phyloP scores from a whole-genome alignment of 2,113 vertebrate species.

The Myotis davidii region DNA sequence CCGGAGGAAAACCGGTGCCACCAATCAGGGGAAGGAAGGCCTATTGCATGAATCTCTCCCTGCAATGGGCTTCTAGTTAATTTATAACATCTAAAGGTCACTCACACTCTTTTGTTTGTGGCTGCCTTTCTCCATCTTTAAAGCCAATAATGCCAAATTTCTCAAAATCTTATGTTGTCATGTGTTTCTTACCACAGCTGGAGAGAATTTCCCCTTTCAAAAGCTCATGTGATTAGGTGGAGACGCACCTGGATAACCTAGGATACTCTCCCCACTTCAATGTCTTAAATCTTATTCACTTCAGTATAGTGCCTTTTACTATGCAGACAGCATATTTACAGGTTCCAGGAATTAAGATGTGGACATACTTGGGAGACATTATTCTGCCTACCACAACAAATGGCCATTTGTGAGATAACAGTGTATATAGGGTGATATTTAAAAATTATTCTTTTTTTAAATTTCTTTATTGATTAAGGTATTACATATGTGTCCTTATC shows the following conservation, averaged over 20 bases:
- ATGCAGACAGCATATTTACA: neutral
- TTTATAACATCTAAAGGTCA: neutral
- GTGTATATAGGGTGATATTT: neutral
- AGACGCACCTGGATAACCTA: neutral
- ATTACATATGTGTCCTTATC: no score
- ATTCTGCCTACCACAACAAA: neutral
- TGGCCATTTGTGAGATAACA: neutral
- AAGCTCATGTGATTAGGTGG: neutral
- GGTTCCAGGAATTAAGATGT: neutral
- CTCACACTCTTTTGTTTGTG: neutral
- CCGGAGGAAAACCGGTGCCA: no score
- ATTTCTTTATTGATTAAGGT: no score
- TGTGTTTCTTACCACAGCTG: neutral
- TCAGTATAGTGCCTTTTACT: neutral
- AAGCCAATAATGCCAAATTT: neutral
- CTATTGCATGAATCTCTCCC: no score
- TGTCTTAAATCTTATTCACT: neutral
- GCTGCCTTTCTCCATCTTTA: neutral
- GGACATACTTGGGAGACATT: neutral
- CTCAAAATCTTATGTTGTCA: neutral
- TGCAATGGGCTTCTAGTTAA: no score
- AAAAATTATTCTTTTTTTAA: neutral
- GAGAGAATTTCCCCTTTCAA: neutral
- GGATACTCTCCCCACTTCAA: neutral
- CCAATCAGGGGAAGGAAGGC: no score